phyloP scores from a whole-genome alignment of 2,797 vertebrate genomes.

The Margarornis squamiger region DNA sequence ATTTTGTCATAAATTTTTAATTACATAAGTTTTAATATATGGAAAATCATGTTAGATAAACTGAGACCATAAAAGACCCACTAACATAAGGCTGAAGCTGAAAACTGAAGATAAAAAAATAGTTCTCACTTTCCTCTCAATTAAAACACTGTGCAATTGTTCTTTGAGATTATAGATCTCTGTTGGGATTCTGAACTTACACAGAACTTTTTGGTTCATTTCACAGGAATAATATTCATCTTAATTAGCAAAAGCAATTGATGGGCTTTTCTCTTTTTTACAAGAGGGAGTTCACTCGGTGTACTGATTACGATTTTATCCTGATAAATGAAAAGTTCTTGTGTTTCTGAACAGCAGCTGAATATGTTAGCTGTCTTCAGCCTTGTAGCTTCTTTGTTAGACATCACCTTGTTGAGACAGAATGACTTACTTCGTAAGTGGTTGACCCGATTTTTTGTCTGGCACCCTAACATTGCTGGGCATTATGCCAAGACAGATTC shows the following conservation, averaged over 20 bases:
- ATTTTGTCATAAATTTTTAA: slow-evolving; percentile 41
- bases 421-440: slow-evolving; percentile 53
- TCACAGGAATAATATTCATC: slow-evolving; percentile 85
- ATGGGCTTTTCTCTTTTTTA: slow-evolving; percentile 76
- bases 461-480: slow-evolving; percentile 64
- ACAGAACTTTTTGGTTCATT: slow-evolving; percentile 81
- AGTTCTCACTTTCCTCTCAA: slow-evolving; percentile 80
- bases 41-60: slow-evolving; percentile 2
- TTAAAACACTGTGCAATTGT: slow-evolving; percentile 90
- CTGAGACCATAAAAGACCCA: not conserved
- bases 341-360: slow-evolving; percentile 75
- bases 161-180: slow-evolving; percentile 87
- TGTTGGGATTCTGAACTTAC: slow-evolving; percentile 82
- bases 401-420: slow-evolving; percentile 64
- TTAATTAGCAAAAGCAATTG: slow-evolving; percentile 92
- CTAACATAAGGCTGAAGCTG: slow-evolving; percentile 48
- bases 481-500: slow-evolving; percentile 52
- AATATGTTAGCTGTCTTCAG: slow-evolving; percentile 61
- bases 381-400: slow-evolving; percentile 62
- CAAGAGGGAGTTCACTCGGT: slow-evolving; percentile 78
- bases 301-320: slow-evolving; percentile 75
- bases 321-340: slow-evolving; percentile 70
- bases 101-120: slow-evolving; percentile 77
- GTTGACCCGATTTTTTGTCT: slow-evolving; percentile 64
- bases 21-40: slow-evolving; percentile 9